phyloP scores from a whole-genome alignment of 2,888 invertebrate species.

The Drosophila longiperda region DNA sequence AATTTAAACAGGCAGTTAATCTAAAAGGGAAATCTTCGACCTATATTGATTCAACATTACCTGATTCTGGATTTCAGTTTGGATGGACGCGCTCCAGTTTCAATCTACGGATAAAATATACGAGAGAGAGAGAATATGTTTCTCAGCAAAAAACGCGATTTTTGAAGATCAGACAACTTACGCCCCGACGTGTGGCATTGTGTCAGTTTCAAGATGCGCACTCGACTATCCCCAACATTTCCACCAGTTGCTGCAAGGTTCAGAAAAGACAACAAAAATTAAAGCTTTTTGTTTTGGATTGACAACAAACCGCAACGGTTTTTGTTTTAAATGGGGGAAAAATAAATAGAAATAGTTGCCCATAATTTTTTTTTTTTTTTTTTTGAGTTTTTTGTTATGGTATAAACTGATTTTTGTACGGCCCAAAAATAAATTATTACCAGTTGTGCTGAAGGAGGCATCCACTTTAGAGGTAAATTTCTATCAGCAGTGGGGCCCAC shows the following conservation, averaged over 20 bases:
- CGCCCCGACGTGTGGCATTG: conserved; percentile 55
- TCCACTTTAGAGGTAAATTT: conserved; percentile 33
- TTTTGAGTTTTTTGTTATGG: conserved; percentile 1
- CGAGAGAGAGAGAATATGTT: conserved; percentile 18
- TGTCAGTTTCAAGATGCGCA: conserved; percentile 56
- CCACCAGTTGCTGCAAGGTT: conserved; percentile 62
- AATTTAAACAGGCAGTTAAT: conserved; percentile 15
- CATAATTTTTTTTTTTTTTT: background rate
- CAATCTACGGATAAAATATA: conserved; percentile 37
- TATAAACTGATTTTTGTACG: conserved; percentile 30
- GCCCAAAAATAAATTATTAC: conserved; percentile 62
- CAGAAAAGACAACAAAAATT: conserved; percentile 65
- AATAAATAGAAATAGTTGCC: conserved; percentile 30
- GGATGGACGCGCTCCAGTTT: conserved; percentile 12
- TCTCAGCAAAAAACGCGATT: conserved; percentile 53
- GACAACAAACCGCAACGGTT: conserved; percentile 3
- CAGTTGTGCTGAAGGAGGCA: conserved; percentile 46
- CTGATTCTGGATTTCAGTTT: conserved; percentile 28
- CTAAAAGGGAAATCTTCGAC: conserved; percentile 8
- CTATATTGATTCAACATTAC: conserved; percentile 37
- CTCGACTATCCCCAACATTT: conserved; percentile 46
- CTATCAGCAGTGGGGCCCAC: conserved; percentile 48
- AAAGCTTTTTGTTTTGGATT: conserved; percentile 18
- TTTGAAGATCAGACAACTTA: conserved; percentile 45
- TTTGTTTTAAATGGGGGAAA: conserved; percentile 5